phyloP scores from a whole-genome alignment of 2,113 vertebrate species.

The Rattus rattus region DNA sequence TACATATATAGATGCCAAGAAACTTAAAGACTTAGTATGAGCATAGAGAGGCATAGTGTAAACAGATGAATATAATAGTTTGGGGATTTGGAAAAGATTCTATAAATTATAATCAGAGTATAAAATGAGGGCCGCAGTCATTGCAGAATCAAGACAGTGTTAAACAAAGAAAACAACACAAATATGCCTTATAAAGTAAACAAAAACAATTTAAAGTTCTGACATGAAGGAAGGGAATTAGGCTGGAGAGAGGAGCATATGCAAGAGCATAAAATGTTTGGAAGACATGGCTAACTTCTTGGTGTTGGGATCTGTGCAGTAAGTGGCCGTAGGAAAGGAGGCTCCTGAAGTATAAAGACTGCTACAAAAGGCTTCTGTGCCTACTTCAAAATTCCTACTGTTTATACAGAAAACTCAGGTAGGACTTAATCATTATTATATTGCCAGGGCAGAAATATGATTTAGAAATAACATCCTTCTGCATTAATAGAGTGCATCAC shows the following conservation, averaged over 20 bases:
- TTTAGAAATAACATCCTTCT: not conserved
- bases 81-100: not conserved
- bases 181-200: not conserved
- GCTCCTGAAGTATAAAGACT: not conserved
- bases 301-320: not conserved
- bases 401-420: not conserved
- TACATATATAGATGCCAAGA: not conserved
- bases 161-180: not conserved
- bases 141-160: not conserved
- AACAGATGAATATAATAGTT: constrained; percentile 23
- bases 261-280: not conserved
- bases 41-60: not conserved
- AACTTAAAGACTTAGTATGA: not conserved
- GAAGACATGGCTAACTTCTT: not conserved
- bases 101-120: not conserved
- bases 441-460: not conserved
- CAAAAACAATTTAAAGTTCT: not conserved
- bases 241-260: not conserved
- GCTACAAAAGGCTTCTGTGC: not conserved
- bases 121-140: not conserved
- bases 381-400: not conserved
- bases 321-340: not conserved
- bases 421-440: not conserved
- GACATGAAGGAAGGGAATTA: not conserved
- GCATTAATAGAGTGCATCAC: not conserved